Percentiles rank a stretch among this genome's conserved stretches.
These are phyloP conservation scores for Eclectus roratus DNA, from an alignment of 2,113 vertebrate species.

Conservation along the genomic window DNA sequence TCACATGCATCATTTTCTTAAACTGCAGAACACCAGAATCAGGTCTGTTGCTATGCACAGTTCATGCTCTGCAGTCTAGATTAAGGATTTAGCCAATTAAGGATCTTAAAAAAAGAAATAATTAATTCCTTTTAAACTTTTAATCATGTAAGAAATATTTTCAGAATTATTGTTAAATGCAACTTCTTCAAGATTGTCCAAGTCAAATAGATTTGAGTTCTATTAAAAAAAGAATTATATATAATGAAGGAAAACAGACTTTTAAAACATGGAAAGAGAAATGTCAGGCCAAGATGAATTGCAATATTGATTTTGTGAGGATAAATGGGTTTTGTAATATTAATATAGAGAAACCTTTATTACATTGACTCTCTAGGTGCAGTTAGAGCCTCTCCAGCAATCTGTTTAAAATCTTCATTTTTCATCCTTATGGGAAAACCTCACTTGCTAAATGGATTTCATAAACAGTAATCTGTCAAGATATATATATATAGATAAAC, in stretches of 20 bases:
- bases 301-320: conserved; percentile 84
- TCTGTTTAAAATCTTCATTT: conserved; percentile 88
- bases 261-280: conserved; percentile 70
- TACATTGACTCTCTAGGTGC: conserved; percentile 81
- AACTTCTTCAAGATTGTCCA: not conserved
- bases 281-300: conserved; percentile 77
- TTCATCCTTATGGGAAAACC: conserved; percentile 83
- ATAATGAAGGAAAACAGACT: conserved; percentile 70
- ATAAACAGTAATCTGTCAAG: conserved; percentile 83
- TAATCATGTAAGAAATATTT: conserved; percentile 25
- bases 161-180: conserved; percentile 22
- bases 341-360: conserved; percentile 91
- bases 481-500: conserved; percentile 82
- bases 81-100: not conserved
- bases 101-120: not conserved
- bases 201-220: conserved; percentile 61
- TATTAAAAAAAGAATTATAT: conserved; percentile 74
- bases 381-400: conserved; percentile 76
- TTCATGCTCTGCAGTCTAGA: not conserved
- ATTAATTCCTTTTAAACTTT: conserved; percentile 28
- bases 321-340: conserved; percentile 91
- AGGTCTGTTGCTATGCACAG: not conserved
- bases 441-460: conserved; percentile 81
- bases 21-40: not conserved
- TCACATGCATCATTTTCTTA: not conserved